Conservation (phyloP, 2,888 invertebrate genomes). For the Malthinus flaveolus region DNA sequence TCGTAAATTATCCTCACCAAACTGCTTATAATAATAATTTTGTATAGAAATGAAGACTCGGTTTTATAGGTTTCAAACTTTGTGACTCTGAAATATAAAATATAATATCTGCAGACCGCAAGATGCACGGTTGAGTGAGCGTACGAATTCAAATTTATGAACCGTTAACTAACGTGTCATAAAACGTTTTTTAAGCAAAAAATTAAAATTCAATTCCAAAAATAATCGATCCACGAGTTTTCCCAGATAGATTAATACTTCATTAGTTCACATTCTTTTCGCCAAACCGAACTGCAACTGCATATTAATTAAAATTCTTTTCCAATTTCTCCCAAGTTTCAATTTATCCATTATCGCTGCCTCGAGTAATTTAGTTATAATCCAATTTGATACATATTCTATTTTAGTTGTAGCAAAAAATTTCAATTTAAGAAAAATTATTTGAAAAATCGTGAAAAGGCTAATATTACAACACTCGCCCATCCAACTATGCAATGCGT, state of each 20-base stretch:
- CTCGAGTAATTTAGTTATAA: no score
- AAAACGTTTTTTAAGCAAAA: slow-evolving; percentile 9
- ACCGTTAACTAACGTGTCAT: slow-evolving; percentile 27
- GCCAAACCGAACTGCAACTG: no score
- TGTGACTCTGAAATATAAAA: slow-evolving; percentile 37
- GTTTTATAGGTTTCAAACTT: slow-evolving; percentile 44
- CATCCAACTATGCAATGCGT: slow-evolving; percentile 33
- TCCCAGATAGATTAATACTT: no score
- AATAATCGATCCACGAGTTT: no score
- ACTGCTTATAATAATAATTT: slow-evolving; percentile 48
- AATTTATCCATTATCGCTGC: no score
- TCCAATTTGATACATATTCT: no score
- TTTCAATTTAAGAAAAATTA: no score
- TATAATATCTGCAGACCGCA: slow-evolving; percentile 23
- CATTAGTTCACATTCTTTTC: no score
- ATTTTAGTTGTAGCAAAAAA: no score
- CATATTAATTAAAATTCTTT: no score
- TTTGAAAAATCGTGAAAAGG: no score
- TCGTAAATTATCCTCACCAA: slow-evolving; percentile 41
- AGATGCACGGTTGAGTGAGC: slow-evolving; percentile 28
- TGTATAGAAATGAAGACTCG: slow-evolving; percentile 38
- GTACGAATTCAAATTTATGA: slow-evolving; percentile 27
- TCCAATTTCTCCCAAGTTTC: no score
- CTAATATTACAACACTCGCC: slow-evolving; percentile 12
- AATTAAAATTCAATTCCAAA: slow-evolving; percentile 13